Base-by-base conservation (phyloP, 2,888 invertebrate species). In the Apodemia hepburni region DNA sequence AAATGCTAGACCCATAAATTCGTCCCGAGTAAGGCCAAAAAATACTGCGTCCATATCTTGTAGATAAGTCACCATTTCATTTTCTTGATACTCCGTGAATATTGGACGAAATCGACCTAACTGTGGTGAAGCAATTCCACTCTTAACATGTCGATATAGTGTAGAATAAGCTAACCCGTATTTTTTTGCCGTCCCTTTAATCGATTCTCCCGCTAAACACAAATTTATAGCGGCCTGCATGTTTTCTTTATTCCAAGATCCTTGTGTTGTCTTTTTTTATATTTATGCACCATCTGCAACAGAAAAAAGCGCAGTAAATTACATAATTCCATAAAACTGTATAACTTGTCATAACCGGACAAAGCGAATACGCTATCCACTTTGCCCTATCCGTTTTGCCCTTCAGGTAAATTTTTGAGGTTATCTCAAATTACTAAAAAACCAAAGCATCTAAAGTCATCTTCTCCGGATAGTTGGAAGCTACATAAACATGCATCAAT, bases 31-130 rank as follows among this genome's bases (percentile, higher is more conserved):
- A 35, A 71, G 60, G 49, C 67, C n/a, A n/a, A 68, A 69, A 69
- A 68, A 69, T 62, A 66, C 63, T 60, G 65, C 61, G 63, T 70
- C 69, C 68, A 69, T 71, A 61, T 70, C 66, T 64, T 69, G 66
- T 60, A 70, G 67, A 62, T 70, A 68, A 58, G 49, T 66, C n/a
- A 66, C 38, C 29, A 70, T 65, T 57, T 69, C 68, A 49, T 65
- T 68, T 57, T 70, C 68, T 63, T 69, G 69, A 63, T 70, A 64
- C 64, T 70, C 67, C 62, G 58, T 69, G 57, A 68, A 70, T 66
- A 69, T 66, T 63, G 66, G 66, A 62, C 68, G 65, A 65, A 68
- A 67, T 66, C 69, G 60, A 63, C 67, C 70, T 58, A 70, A 60
- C 64, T 69, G 62, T 65, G 62, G 18, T 65, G 66, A 33, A 64